Conservation (phyloP, 1,140 invertebrate species). For the Aphaenogaster floridana region DNA sequence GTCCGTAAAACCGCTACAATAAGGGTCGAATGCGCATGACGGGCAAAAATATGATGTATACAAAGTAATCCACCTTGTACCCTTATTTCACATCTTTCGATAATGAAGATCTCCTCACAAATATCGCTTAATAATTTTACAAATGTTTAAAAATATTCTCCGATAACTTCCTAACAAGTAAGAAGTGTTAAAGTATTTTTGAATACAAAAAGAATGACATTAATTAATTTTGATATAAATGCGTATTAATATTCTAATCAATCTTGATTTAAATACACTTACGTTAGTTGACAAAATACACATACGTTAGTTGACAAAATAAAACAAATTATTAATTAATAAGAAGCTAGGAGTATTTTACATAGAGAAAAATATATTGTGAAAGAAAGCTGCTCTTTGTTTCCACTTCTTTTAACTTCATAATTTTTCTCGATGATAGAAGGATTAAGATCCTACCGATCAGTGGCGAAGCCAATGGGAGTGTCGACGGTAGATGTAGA, state of each 20-base stretch:
- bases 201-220: neutral
- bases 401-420: neutral
- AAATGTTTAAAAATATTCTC: conserved; percentile 14
- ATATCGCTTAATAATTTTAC: conserved; percentile 48
- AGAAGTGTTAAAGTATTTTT: neutral
- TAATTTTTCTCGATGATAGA: neutral
- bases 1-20: conserved; percentile 63
- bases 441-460: neutral
- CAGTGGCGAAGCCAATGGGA: neutral
- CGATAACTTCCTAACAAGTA: neutral
- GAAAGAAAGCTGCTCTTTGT: neutral
- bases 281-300: neutral
- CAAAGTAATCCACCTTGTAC: conserved; percentile 26
- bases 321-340: neutral
- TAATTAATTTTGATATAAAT: neutral
- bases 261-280: too few species aligned
- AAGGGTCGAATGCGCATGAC: conserved; percentile 32
- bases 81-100: conserved; percentile 33
- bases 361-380: neutral
- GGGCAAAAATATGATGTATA: conserved; percentile 35
- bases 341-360: neutral
- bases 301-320: neutral
- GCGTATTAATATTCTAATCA: too few species aligned
- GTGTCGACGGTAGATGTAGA: neutral
- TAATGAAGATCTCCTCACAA: conserved; percentile 24